phyloP scores from a whole-genome alignment of 2,797 vertebrate species.

The Cyprinella venusta region DNA sequence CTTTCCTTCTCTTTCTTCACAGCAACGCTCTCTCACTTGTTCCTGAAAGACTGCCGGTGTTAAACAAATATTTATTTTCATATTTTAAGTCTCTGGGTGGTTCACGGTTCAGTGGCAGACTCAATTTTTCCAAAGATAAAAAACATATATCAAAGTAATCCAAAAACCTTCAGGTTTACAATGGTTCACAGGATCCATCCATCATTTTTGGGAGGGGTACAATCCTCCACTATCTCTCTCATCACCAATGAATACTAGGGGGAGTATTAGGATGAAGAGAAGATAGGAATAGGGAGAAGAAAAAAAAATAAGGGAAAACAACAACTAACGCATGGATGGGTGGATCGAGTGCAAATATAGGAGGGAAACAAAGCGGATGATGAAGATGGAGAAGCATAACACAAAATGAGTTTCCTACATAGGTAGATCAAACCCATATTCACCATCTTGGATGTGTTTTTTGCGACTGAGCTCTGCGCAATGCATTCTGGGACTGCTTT shows the following conservation, averaged over 20 bases:
- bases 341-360: not conserved
- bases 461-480: not conserved
- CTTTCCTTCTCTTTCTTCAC: not conserved
- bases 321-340: not conserved
- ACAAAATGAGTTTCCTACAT: not conserved
- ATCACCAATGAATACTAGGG: slow-evolving; percentile 14
- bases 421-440: not conserved
- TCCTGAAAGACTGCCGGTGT: slow-evolving; percentile 18
- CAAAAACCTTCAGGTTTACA: slow-evolving; percentile 31
- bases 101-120: slow-evolving; percentile 49
- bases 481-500: not conserved
- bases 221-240: slow-evolving; percentile 21
- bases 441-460: not conserved
- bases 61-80: slow-evolving; percentile 60
- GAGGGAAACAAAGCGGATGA: not conserved
- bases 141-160: slow-evolving; percentile 50
- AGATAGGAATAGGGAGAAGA: not conserved
- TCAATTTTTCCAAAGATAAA: slow-evolving; percentile 56
- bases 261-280: slow-evolving; percentile 20
- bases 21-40: not conserved
- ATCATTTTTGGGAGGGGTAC: slow-evolving; percentile 40
- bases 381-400: not conserved
- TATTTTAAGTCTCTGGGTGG: slow-evolving; percentile 45
- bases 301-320: not conserved
- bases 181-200: slow-evolving; percentile 42